Evolutionary conservation across 2,797 vertebrate species (phyloP).

Genomic region (Petrocephalus sullivani): DNA sequence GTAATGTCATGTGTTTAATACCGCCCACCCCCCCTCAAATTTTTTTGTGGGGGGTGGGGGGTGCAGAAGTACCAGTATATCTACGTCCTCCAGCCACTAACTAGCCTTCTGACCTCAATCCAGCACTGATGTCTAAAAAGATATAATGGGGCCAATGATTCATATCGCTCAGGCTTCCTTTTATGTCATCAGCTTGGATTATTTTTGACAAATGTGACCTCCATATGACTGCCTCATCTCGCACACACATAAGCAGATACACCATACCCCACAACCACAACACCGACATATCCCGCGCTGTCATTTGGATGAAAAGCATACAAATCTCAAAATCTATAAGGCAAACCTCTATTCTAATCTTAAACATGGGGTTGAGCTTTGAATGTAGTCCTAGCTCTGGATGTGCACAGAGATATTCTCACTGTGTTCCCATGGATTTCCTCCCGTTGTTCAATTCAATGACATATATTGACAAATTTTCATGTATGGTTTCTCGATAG

Average conservation of each 20-base stretch:
- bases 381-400: neutral
- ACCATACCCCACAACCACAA: neutral
- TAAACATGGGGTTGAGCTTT: neutral
- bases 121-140: neutral
- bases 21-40: neutral
- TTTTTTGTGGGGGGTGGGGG: neutral
- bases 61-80: neutral
- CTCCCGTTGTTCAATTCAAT: neutral
- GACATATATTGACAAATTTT: neutral
- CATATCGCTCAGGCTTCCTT: neutral
- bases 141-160: slow-evolving; percentile 11
- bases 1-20: neutral
- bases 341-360: neutral
- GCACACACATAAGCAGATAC: neutral
- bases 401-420: neutral
- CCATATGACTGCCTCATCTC: neutral
- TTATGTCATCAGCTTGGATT: neutral
- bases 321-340: neutral
- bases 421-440: neutral
- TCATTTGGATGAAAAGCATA: neutral
- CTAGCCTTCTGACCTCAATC: neutral
- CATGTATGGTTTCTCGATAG: neutral
- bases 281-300: neutral
- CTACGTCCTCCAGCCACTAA: neutral
- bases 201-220: slow-evolving; percentile 10